A percentile compares a stretch with the other conserved stretches of the same genome.
These are phyloP conservation scores for Lobophora halterata DNA, from an alignment of 2,888 invertebrate species.

Conservation along the genomic window DNA sequence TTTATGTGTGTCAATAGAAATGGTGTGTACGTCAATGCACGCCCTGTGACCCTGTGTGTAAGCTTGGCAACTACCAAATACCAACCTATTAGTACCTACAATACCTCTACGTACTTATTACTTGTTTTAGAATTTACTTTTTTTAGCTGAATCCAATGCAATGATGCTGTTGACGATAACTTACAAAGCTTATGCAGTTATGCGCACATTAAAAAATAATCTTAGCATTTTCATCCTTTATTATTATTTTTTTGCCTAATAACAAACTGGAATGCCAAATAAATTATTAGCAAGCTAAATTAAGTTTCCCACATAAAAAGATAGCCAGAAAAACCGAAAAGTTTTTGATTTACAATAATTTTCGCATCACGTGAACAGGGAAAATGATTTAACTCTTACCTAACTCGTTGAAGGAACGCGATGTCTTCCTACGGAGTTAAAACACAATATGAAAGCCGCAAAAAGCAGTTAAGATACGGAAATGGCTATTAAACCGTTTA, in stretches of 20 bases:
- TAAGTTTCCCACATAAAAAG: constrained; percentile 3
- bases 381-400: constrained; percentile 16
- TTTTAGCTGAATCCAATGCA: no score
- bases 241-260: no score
- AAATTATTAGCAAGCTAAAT: background rate
- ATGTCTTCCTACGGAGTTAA: constrained; percentile 20
- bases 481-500: constrained; percentile 41
- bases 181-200: no score
- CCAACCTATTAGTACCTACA: no score
- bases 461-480: constrained; percentile 31
- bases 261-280: no score
- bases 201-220: no score
- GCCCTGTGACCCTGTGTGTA: constrained; percentile 34
- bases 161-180: no score
- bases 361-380: constrained; percentile 20
- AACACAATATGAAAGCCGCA: constrained; percentile 31
- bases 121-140: no score
- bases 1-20: constrained; percentile 37
- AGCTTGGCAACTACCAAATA: no score
- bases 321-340: constrained; percentile 7
- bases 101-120: constrained; percentile 1
- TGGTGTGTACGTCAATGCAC: constrained; percentile 37
- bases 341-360: constrained; percentile 19
- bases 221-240: no score
- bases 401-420: constrained; percentile 24